Evolutionary conservation across 2,797 vertebrate species (phyloP).

Genomic region (Sandelia bainsii): DNA sequence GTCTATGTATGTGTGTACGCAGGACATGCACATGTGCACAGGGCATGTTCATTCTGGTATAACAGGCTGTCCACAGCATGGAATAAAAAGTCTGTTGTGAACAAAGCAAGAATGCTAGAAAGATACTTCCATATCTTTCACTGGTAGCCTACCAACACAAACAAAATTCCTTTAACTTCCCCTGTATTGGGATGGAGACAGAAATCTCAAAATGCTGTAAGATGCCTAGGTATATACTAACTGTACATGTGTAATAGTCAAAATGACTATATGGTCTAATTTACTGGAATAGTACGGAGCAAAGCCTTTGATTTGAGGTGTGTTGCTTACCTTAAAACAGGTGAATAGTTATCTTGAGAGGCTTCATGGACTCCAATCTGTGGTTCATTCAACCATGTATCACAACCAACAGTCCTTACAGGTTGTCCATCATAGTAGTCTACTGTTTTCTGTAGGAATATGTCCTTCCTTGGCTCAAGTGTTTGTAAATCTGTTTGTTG

Average conservation of each 20-base stretch:
- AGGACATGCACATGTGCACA: not conserved
- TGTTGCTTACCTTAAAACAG: slow-evolving; percentile 65
- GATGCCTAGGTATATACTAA: too few relatives aligned
- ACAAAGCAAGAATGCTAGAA: not conserved
- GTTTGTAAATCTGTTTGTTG: slow-evolving; percentile 47
- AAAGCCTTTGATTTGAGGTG: not conserved
- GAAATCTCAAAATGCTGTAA: too few relatives aligned
- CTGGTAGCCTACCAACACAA: too few relatives aligned
- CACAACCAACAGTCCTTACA: slow-evolving; percentile 23
- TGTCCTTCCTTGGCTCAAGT: slow-evolving; percentile 38
- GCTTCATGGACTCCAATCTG: slow-evolving; percentile 29
- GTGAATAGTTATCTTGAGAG: slow-evolving; percentile 43
- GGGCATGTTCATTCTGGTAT: not conserved
- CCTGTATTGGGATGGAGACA: too few relatives aligned
- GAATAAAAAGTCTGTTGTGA: slow-evolving; percentile 4
- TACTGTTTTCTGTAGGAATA: slow-evolving; percentile 20
- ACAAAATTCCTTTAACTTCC: too few relatives aligned
- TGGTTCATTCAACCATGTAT: slow-evolving; percentile 50
- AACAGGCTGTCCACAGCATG: slow-evolving; percentile 2
- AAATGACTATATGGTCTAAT: too few relatives aligned
- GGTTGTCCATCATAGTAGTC: slow-evolving; percentile 44
- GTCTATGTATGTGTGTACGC: not conserved
- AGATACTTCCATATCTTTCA: not conserved
- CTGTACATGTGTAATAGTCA: too few relatives aligned
- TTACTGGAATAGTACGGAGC: not conserved